Evolutionary conservation across 2,797 vertebrate genomes (phyloP).

Genomic region (Danio aesculapii): DNA sequence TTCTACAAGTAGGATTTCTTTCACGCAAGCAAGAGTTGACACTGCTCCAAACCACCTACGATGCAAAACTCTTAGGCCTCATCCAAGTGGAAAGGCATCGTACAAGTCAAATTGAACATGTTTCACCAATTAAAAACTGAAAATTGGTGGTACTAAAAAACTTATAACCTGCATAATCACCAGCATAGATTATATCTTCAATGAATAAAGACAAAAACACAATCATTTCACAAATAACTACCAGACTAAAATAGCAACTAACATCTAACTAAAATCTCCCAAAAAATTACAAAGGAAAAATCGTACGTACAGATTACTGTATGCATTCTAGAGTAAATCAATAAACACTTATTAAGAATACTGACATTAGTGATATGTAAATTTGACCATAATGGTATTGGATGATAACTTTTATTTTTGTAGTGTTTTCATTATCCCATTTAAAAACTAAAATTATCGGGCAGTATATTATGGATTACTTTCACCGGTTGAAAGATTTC

Average conservation of each 20-base stretch:
- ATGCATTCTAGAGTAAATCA: no score
- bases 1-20: slow-evolving; percentile 14
- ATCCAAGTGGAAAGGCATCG: slow-evolving; percentile 8
- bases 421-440: no score
- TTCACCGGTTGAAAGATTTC: no score
- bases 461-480: no score
- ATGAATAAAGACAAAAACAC: background rate
- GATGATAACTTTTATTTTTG: no score
- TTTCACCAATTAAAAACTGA: background rate
- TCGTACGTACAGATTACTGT: no score
- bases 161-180: background rate
- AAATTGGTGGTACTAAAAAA: background rate
- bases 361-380: no score
- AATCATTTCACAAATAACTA: background rate
- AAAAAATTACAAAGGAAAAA: no score
- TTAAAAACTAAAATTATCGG: no score
- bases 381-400: no score
- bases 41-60: slow-evolving; percentile 33
- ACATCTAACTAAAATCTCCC: no score
- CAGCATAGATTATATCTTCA: background rate
- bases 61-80: slow-evolving; percentile 6
- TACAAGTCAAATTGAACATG: background rate
- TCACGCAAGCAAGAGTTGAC: slow-evolving; percentile 34
- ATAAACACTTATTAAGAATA: no score
- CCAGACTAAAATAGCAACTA: background rate